Base-by-base conservation (phyloP, 1,140 invertebrate species). In the Halictus rubicundus region DNA sequence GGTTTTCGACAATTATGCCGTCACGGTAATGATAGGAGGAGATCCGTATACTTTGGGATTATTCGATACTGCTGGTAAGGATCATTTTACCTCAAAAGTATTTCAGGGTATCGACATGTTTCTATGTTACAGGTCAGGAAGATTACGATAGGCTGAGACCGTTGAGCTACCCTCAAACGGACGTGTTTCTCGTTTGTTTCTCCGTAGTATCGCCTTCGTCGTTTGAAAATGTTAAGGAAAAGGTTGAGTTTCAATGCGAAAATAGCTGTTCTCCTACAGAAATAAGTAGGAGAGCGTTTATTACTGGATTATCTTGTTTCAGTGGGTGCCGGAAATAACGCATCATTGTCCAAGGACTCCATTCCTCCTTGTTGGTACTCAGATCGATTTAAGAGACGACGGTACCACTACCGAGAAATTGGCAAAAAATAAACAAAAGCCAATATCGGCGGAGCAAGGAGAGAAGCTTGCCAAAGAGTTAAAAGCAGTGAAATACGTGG, bases 281-380 rank as follows among this genome's bases (percentile, higher is more conserved):
- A 27, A n/a, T 0, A 16, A 23, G 1, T n/a, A 52, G 10, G 19
- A 42, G 23, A 68, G 14, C 21, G 12, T 78, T 2, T 27, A 76
- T 60, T 46, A 5, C n/a, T 14, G 12, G 16, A 1, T 10, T 25
- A 42, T 60, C 71, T 37, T 61, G n/a, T 72, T 78, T 94, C 89
- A 99, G 98, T 99, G 99, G 99, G 98, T 99, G 61, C 99, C 99
- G 78, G 99, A 99, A 95, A 99, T 99, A 88, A 98, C 98, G 87
- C 99, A 99, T 95, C 99, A 99, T 93, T 99, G 98, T 95, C 97
- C 99, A 91, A 99, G 98, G 93, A 99, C 99, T 74, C 99, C 98
- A 77, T 99, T 99, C 93, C 93, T 99, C 49, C 93, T 99, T 80
- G 99, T 99, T 57, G 99, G 99, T 60, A 99, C 99, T 78, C 98